These are phyloP conservation scores for Sarotherodon lohbergeri DNA, from an alignment of 2,113 vertebrate genomes.

Conservation along the genomic window DNA sequence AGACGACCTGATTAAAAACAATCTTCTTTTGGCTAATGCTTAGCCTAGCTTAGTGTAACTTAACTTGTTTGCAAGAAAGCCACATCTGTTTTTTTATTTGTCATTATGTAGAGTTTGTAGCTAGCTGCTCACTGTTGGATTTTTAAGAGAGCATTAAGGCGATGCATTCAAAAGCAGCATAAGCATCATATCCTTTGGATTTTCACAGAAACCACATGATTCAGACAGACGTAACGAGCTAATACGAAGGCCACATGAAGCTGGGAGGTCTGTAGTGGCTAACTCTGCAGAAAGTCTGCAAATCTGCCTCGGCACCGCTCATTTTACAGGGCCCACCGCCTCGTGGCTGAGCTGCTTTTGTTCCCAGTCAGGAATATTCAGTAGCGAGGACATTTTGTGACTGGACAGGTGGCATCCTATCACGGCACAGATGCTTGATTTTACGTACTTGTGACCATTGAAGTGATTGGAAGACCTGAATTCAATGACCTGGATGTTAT, in stretches of 20 bases:
- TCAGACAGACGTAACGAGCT: not conserved
- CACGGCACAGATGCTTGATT: not conserved
- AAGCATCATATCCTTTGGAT: not conserved
- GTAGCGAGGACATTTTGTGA: not conserved
- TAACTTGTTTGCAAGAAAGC: not conserved
- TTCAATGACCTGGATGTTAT: not conserved
- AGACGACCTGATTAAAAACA: not conserved
- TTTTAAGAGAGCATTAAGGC: not conserved
- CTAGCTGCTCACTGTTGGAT: not conserved
- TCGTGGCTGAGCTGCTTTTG: not conserved
- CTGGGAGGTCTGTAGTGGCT: not conserved
- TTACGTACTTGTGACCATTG: fast-evolving
- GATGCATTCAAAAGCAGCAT: not conserved
- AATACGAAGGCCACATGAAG: not conserved
- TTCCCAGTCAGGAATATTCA: not conserved
- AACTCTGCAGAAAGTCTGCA: not conserved
- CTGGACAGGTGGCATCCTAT: not conserved
- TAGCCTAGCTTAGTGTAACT: not conserved
- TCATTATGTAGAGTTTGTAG: not conserved
- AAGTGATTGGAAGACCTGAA: not conserved
- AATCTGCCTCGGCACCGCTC: not conserved
- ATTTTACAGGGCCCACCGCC: not conserved
- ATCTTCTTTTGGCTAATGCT: not conserved
- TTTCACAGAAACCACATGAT: not conserved
- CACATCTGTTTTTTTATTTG: not conserved